Base-by-base conservation (phyloP, 2,888 invertebrate genomes). In the Drosophila sordidula region DNA sequence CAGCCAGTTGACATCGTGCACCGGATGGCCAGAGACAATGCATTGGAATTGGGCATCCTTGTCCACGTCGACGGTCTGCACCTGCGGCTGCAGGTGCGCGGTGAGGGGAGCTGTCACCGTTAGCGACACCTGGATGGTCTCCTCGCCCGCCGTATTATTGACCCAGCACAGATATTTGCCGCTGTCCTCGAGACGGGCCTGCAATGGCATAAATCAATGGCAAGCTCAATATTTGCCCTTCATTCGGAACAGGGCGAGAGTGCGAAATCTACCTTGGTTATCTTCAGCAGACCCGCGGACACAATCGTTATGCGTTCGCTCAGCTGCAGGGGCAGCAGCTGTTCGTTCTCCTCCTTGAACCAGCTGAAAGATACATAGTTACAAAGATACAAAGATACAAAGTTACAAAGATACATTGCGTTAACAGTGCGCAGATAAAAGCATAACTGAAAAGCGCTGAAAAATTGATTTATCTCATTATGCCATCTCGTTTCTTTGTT, bases 151-250 rank as follows among this genome's bases (percentile, higher is more conserved):
- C 6, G 96, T 96, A 92, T 98, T 98, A 93, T 97, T 97, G 61
- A 97, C 96, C 94, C 96, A 96, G 93, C 98, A 98, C 62, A 96
- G 94, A 93, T 97, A 98, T 82, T 96, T 95, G 51, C 98, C 98
- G 63, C 96, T 95, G 91, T 98, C 98, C 89, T 96, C 96, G 54
- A 95, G 93, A 67, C 95, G 93, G 70, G 92, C 92, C 92, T 92
- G 82, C 62, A 83, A 80, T 67, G 52, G 63, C 63, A 77, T 75
- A 75, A 77, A 75, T 75, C 75, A 77, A 77, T 75, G 79, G 62
- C 75, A 78, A 78, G 70, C 75, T 70, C 66, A 76, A 76, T 78
- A 77, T 77, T 75, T 76, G 75, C 55, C 55, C 78, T 77, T 64
- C 66, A 78, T 76, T 78, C 70, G 65, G 9, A 29, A 29, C 29